These are phyloP conservation scores for Chrysotoxum bicinctum DNA, from an alignment of 2,888 invertebrate species.

Conservation along the genomic window DNA sequence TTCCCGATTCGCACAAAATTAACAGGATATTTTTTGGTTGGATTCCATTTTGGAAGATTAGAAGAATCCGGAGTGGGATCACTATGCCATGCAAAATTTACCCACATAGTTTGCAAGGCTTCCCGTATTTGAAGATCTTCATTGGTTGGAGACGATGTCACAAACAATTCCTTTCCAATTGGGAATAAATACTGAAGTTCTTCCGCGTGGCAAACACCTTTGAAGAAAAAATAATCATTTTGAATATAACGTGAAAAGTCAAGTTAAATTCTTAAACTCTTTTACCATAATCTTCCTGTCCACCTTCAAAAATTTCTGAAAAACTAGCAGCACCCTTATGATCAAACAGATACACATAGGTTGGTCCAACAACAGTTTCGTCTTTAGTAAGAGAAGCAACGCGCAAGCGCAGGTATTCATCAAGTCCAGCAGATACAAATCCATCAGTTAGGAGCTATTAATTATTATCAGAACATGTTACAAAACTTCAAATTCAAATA, in stretches of 20 bases:
- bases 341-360: slow-evolving; percentile 87
- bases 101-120: slow-evolving; percentile 86
- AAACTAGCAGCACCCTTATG: slow-evolving; percentile 87
- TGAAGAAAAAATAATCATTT: neutral
- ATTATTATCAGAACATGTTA: slow-evolving; percentile 15
- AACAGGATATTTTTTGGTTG: slow-evolving; percentile 80
- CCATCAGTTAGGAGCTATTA: slow-evolving; percentile 87
- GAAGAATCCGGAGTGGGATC: slow-evolving; percentile 85
- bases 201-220: slow-evolving; percentile 91
- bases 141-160: slow-evolving; percentile 83
- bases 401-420: slow-evolving; percentile 85
- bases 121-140: slow-evolving; percentile 85
- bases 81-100: slow-evolving; percentile 87
- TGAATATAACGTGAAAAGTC: too few species aligned
- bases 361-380: slow-evolving; percentile 81
- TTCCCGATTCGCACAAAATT: slow-evolving; percentile 82
- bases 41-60: slow-evolving; percentile 83
- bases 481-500: neutral
- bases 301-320: slow-evolving; percentile 87
- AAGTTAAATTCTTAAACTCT: too few species aligned
- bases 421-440: slow-evolving; percentile 86
- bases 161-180: slow-evolving; percentile 84
- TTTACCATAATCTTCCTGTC: slow-evolving; percentile 84
- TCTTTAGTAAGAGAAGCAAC: slow-evolving; percentile 81
- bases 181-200: slow-evolving; percentile 92